Percentiles rank a stretch among this genome's conserved stretches.
Evolutionary conservation across 1,140 invertebrate species (phyloP).

Genomic region (Berghia stephanieae): DNA sequence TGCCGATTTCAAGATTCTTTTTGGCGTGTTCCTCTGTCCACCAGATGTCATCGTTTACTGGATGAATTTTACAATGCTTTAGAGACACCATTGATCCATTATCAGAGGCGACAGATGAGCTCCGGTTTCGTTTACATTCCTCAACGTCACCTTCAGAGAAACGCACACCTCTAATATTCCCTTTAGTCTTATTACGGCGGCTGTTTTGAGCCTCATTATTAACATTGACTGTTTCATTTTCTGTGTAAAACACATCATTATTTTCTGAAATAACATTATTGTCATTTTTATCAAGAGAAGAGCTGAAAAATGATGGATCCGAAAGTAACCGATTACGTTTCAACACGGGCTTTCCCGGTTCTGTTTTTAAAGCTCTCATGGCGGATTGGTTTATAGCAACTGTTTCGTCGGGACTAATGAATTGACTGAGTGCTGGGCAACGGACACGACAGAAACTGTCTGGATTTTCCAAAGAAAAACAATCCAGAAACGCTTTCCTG

Average conservation of each 20-base stretch:
- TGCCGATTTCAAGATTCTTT: too few species aligned
- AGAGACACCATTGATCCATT: conserved; percentile 26
- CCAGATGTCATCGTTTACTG: conserved; percentile 11
- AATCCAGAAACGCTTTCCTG: not conserved
- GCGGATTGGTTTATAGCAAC: conserved; percentile 11
- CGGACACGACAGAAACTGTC: conserved; percentile 24
- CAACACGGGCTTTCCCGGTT: not conserved
- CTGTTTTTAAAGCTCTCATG: conserved; percentile 21
- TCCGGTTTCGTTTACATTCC: not conserved
- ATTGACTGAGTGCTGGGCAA: conserved; percentile 12
- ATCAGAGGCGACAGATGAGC: not conserved
- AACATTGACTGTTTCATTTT: too few species aligned
- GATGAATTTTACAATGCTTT: conserved; percentile 25
- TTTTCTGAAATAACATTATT: not conserved
- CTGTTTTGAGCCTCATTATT: too few species aligned
- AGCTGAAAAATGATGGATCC: too few species aligned
- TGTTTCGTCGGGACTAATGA: conserved; percentile 9
- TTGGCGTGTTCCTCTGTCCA: too few species aligned
- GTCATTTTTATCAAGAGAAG: not conserved
- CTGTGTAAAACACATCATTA: too few species aligned
- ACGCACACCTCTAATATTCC: conserved; percentile 13
- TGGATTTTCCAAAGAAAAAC: conserved; percentile 10
- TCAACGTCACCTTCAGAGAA: conserved; percentile 11
- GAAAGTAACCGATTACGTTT: not conserved
- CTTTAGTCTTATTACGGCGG: too few species aligned